phyloP scores from a whole-genome alignment of 2,113 vertebrate genomes.

The Chaenogobius annularis region DNA sequence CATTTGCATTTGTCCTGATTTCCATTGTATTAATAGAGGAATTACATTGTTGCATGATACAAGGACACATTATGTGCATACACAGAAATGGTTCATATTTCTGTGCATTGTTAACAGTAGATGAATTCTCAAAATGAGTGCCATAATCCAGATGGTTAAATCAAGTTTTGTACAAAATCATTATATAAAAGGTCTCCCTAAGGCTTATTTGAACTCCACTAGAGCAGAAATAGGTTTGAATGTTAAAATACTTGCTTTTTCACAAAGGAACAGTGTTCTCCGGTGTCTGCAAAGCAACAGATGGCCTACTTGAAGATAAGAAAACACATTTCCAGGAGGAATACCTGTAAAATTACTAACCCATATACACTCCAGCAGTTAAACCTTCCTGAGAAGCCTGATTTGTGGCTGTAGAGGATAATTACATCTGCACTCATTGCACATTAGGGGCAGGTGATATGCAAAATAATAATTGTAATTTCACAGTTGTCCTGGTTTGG shows the following conservation, averaged over 20 bases:
- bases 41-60: background rate
- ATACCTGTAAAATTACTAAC: constrained; percentile 61
- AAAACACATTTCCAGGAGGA: constrained; percentile 60
- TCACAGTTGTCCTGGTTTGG: too few species aligned
- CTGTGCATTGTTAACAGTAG: constrained; percentile 41
- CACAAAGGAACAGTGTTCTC: constrained; percentile 52
- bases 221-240: constrained; percentile 59
- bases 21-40: background rate
- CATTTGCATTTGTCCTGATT: constrained; percentile 4
- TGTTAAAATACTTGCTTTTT: constrained; percentile 60
- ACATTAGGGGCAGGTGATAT: background rate
- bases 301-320: constrained; percentile 68
- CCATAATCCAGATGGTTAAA: constrained; percentile 48
- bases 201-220: constrained; percentile 60
- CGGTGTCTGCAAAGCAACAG: constrained; percentile 61
- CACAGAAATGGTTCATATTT: constrained; percentile 13
- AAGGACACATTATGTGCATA: constrained; percentile 3
- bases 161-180: constrained; percentile 51
- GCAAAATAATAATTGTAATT: background rate
- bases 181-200: constrained; percentile 46
- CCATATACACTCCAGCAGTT: constrained; percentile 30
- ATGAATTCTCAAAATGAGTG: constrained; percentile 40
- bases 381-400: background rate
- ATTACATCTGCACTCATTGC: background rate
- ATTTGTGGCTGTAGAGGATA: background rate